phyloP scores from a whole-genome alignment of 2,113 vertebrate species.

The Corythaixoides concolor region DNA sequence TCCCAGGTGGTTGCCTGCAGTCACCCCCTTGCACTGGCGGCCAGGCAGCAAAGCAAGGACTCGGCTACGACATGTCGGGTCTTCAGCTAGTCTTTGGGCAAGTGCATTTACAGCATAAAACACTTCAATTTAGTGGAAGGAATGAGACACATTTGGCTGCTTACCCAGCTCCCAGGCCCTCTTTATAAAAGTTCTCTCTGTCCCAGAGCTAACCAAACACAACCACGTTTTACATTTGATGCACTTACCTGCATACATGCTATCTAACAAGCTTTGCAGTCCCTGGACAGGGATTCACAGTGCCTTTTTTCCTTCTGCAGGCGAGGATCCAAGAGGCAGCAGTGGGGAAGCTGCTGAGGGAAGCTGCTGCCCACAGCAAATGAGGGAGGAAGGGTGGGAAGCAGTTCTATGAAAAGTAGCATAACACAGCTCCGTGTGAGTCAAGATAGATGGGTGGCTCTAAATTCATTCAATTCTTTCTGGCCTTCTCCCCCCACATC shows the following conservation, averaged over 20 bases:
- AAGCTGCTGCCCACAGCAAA: background rate
- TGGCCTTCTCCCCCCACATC: background rate
- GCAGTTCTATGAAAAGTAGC: background rate
- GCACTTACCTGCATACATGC: background rate
- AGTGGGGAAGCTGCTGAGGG: background rate
- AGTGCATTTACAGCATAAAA: background rate
- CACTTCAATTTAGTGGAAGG: background rate
- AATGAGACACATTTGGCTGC: background rate
- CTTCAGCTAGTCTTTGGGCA: background rate
- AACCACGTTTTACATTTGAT: background rate
- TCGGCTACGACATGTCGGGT: background rate
- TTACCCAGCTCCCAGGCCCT: background rate
- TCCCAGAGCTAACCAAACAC: background rate
- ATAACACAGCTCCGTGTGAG: background rate
- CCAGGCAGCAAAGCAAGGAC: background rate
- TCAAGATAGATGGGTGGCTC: background rate
- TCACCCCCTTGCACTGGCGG: background rate
- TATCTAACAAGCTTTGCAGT: background rate
- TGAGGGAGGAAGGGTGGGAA: background rate
- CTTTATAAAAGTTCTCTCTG: background rate
- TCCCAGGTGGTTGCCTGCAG: background rate
- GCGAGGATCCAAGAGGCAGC: background rate
- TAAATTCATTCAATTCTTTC: background rate
- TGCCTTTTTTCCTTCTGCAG: background rate
- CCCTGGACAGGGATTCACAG: background rate